These are phyloP conservation scores for Camelus dromedarius DNA, from an alignment of 2,113 vertebrate species.

Conservation along the genomic window DNA sequence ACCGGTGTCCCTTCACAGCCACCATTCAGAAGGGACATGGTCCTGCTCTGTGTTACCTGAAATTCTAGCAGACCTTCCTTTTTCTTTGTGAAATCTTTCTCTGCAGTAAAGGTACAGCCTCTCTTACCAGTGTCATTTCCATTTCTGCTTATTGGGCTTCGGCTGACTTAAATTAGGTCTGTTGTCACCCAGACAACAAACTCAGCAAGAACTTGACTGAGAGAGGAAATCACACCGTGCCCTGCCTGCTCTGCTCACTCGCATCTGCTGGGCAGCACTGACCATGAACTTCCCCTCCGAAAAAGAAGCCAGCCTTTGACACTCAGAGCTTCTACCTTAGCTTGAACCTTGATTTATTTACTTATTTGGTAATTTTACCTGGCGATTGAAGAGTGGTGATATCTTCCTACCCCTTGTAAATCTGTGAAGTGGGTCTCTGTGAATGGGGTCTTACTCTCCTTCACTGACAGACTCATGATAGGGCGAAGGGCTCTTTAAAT, in stretches of 20 bases:
- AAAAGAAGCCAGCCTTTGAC: neutral
- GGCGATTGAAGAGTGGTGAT: neutral
- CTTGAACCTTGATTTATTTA: neutral
- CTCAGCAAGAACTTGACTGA: neutral
- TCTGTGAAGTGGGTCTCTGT: neutral
- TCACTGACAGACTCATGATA: neutral
- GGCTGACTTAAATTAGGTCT: neutral
- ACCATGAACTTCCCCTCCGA: neutral
- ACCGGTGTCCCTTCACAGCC: neutral
- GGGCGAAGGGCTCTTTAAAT: neutral
- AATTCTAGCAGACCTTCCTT: neutral
- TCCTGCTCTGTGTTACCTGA: neutral
- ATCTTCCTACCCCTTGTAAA: neutral
- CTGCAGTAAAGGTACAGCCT: neutral
- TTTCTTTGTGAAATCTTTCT: neutral
- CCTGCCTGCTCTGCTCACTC: neutral
- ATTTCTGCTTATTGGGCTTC: neutral
- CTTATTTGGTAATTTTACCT: neutral
- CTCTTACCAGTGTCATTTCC: neutral
- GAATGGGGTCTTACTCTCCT: neutral
- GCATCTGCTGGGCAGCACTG: neutral
- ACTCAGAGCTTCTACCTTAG: neutral
- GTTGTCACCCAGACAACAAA: neutral
- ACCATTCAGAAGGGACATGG: neutral
- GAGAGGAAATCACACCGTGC: neutral